phyloP scores from a whole-genome alignment of 2,113 vertebrate species.

The Callopanchax toddi region DNA sequence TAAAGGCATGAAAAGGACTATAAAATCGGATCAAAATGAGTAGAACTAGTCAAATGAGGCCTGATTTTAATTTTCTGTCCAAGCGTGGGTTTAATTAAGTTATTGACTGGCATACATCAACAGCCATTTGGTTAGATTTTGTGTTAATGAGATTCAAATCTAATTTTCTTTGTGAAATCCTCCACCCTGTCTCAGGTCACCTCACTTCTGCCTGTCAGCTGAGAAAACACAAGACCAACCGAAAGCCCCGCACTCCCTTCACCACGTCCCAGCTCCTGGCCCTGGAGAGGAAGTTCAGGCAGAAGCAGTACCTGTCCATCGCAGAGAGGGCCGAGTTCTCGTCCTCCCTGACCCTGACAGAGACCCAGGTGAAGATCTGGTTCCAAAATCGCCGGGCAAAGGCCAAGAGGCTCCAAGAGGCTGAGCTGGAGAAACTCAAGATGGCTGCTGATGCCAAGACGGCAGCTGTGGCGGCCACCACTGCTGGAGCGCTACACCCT shows the following conservation, averaged over 20 bases:
- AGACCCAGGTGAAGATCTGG: constrained; percentile 84
- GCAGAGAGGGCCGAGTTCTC: constrained; percentile 81
- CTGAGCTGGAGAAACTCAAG: constrained; percentile 81
- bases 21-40: no score
- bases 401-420: constrained; percentile 82
- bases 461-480: constrained; percentile 31
- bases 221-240: constrained; percentile 82
- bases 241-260: constrained; percentile 83
- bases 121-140: not conserved
- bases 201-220: constrained; percentile 65
- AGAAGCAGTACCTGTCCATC: constrained; percentile 84
- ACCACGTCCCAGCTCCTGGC: constrained; percentile 81
- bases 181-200: constrained; percentile 47
- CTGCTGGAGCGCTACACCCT: constrained; percentile 60
- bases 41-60: no score
- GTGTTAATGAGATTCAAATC: not conserved
- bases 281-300: constrained; percentile 80
- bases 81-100: no score
- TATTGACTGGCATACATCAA: no score
- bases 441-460: constrained; percentile 74
- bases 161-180: not conserved
- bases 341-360: constrained; percentile 77
- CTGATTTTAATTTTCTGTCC: no score
- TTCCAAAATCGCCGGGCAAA: constrained; percentile 82
- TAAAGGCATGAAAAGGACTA: no score